Base-by-base conservation (phyloP, 2,113 vertebrate species). In the Toxotes chatareus region DNA sequence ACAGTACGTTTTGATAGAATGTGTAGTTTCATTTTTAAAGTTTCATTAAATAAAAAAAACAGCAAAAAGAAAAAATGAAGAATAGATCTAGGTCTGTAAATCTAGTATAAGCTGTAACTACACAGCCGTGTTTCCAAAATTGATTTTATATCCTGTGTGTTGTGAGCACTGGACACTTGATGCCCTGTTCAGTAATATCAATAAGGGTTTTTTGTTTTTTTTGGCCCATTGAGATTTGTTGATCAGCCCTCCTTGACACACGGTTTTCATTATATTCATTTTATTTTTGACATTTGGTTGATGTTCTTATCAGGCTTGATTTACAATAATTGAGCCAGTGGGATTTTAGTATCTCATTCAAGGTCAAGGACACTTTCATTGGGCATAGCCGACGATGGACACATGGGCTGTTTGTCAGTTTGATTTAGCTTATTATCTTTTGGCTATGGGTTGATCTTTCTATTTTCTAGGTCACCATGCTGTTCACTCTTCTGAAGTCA, bases 291-390 rank as follows among this genome's bases (percentile, higher is more conserved):
- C 79, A 57, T 84, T 34, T 42, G 34, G 32, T 60, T 66, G 71
- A 83, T 79, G 79, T 40, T 69, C 40, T 63, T 82, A 82, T 84
- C 85, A 36, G 32, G 16, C 13, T 40, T 51, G 81, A 86, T 84
- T 89, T 83, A 85, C 72, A 27, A 27, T 70, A 63, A 76, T 61
- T 74, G 83, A 80, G 55, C 46, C 32, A 10, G 57, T 9, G 38
- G 40, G 60, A 55, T 85, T 86, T 73, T 73, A 84, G 60, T 70
- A 34, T 74, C 62, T 65, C 5, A 49, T 21, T 71, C 62, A 87
- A 78, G 78, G 78, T 82, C 64, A 62, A 79, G 46, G 76, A 44
- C 75, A 66, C 63, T 69, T 63, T 65, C 4, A 5, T 32, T 27
- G 59, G 44, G 14, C 11, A 23, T 0, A 5, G 67, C 64, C 42